Evolutionary conservation across 2,888 invertebrate species (phyloP).

Genomic region (Alviniconcha strummeri): DNA sequence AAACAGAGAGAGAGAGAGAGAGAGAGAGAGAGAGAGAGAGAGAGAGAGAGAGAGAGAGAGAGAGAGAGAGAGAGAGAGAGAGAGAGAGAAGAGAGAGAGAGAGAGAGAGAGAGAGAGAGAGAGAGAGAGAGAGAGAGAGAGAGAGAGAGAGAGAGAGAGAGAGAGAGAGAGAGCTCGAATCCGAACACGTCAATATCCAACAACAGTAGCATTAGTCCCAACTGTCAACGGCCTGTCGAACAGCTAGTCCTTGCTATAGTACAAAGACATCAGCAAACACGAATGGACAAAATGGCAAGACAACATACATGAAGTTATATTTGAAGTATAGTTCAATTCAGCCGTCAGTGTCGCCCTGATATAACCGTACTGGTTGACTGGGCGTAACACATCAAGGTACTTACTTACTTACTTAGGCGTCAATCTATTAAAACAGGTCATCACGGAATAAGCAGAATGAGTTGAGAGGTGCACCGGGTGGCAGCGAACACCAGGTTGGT

Average conservation of each 20-base stretch:
- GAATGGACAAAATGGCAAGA: background rate
- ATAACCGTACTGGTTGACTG: no score
- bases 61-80: background rate
- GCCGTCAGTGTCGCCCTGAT: no score
- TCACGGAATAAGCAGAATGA: background rate
- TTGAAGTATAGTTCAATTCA: no score
- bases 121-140: constrained; percentile 3
- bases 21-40: background rate
- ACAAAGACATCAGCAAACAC: background rate
- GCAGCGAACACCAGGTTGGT: background rate
- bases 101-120: background rate
- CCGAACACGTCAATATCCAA: no score
- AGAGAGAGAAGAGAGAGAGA: background rate
- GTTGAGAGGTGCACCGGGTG: background rate
- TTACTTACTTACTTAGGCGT: background rate
- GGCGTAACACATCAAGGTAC: background rate
- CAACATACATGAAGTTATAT: background rate
- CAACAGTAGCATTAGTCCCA: no score
- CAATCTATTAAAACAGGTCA: background rate
- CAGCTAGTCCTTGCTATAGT: background rate
- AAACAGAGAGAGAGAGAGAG: background rate
- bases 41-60: constrained; percentile 14
- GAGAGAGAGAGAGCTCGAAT: background rate
- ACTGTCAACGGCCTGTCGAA: no score
- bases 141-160: constrained; percentile 10